These are phyloP conservation scores for Anser cygnoides DNA, from an alignment of 2,113 vertebrate species.

Conservation along the genomic window DNA sequence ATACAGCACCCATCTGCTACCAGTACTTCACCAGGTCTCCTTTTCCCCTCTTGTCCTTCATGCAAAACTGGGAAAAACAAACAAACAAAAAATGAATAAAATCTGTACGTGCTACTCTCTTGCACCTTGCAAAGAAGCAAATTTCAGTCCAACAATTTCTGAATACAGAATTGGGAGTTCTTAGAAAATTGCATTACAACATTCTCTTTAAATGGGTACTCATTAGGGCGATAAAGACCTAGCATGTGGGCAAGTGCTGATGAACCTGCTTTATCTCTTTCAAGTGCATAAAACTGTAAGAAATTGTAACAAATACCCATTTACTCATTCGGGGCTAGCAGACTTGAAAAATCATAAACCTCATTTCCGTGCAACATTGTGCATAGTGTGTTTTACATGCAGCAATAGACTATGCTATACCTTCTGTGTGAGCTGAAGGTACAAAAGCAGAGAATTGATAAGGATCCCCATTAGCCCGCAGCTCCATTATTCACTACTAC, in stretches of 20 bases:
- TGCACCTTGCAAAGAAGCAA: neutral
- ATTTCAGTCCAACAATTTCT: neutral
- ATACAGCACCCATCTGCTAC: neutral
- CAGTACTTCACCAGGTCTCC: neutral
- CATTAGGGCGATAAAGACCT: slow-evolving; percentile 9
- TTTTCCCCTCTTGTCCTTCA: neutral
- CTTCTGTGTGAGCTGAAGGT: neutral
- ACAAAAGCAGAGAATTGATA: neutral
- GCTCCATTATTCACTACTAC: neutral
- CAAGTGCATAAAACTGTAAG: slow-evolving; percentile 24
- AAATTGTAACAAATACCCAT: slow-evolving; percentile 36
- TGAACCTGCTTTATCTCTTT: slow-evolving; percentile 29
- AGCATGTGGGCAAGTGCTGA: slow-evolving; percentile 7
- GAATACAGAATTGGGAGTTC: neutral
- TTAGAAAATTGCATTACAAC: neutral
- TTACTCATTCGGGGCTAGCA: slow-evolving; percentile 30
- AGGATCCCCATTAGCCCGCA: slow-evolving; percentile 20
- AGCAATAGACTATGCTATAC: neutral
- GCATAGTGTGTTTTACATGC: neutral
- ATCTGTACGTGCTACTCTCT: neutral
- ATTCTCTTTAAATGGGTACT: neutral
- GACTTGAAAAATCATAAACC: neutral
- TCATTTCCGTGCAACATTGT: neutral
- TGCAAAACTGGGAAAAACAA: neutral
- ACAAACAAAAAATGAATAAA: neutral